Base-by-base conservation (phyloP, 2,888 invertebrate genomes). In the Lobophora halterata region DNA sequence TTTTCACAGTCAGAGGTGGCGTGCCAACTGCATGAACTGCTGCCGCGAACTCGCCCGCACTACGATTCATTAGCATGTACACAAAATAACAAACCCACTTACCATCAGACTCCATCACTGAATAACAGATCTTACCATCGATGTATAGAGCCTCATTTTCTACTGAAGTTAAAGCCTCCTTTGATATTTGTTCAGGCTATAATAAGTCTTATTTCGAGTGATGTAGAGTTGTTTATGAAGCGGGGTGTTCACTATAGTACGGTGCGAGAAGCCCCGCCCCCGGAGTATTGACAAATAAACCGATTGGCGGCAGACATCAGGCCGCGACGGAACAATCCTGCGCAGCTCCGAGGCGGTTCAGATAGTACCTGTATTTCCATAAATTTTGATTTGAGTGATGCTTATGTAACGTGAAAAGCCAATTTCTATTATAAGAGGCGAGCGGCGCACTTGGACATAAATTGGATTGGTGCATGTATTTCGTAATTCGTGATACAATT, bases 21-120 rank as follows among this genome's bases (percentile, higher is more conserved):
- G 86, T 81, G 80, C 77, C 82, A 74, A 72, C 85, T 73, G 81
- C 71, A 71, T 78, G 86, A 82, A 71, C 75, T 76, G 77, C 83
- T 76, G 79, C 76, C 75, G 75, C 82, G 75, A 83, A 86, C 86
- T 85, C 82, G 67, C 65, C 71, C 72, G 65, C 69, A 73, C 76
- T 73, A 76, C 71, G 67, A 77, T 73, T 81, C 83, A 85, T 82
- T 82, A 83, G 73, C 79, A 77, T 74, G 68, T 77, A 71, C 65
- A 82, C 79, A 79, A 78, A 76, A 78, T 65, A 75, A 74, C 71
- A 74, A 73, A 73, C 71, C 77, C 68, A 71, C 67, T 65, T 37
- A 66, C 54, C 52, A 55, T 49, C 40, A 20, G 30, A 12, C 17
- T 24, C 8, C 6, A 39, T n/a, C 56, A 59, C 33, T 45, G 52